Base-by-base conservation (phyloP, 2,888 invertebrate genomes). In the Leptarthrus brevirostris region DNA sequence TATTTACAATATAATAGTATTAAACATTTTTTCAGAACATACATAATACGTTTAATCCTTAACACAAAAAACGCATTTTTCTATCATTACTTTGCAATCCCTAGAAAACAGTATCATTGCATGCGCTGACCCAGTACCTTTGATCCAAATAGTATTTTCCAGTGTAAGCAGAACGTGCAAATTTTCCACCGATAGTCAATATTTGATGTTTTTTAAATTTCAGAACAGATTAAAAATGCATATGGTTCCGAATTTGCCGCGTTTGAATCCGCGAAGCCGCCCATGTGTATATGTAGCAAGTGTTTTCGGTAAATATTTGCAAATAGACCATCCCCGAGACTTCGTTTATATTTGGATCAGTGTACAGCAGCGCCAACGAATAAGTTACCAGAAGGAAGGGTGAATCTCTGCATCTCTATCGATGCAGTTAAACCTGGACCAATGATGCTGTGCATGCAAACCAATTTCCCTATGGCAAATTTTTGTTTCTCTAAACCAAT, bases 301-400 rank as follows among this genome's bases (percentile, higher is more conserved):
- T 18, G 58, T 58, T 58, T 58, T 58, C 5, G 36, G n/a, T 18
- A 58, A 58, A 58, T 58, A 58, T 58, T 58, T 58, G 58, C 36
- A 34, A 36, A 58, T 58, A 14, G 58, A 30, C 58, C 36, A 40
- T 36, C 18, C 36, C 34, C 36, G 58, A 26, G 8, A 12, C 18
- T 18, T 16, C 22, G 36, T 58, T 34, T 58, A 58, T 36, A 34
- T 20, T 34, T 18, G 20, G 18, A 58, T 58, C 56, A 56, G 36
- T 36, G 36, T 58, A 20, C 36, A 58, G 36, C 16, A 26, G 18
- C 40, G n/a, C 2, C 36, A 58, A 26, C 18, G 58, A 58, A 58
- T 58, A 16, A 58, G 58, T 58, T 58, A 18, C 58, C n/a, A 26
- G 36, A 58, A 4, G 16, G 8, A 20, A 10, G 10, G 36, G 10